Evolutionary conservation across 2,113 vertebrate species (phyloP).

Genomic region (Ageneiosus marmoratus): DNA sequence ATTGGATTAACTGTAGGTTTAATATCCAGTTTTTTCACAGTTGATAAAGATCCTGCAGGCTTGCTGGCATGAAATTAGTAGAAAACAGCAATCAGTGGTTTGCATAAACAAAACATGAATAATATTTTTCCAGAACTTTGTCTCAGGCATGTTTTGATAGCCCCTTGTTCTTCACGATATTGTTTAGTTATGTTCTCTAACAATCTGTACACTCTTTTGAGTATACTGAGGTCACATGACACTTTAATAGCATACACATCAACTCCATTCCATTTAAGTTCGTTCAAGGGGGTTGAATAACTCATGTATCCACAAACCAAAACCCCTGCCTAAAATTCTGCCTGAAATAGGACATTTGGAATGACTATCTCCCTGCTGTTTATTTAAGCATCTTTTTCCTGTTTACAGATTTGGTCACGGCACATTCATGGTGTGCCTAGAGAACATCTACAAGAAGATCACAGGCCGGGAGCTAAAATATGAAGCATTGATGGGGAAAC

Average conservation of each 20-base stretch:
- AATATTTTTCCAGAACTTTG: neutral
- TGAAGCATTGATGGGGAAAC: constrained; percentile 82
- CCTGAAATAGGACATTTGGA: neutral
- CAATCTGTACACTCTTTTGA: neutral
- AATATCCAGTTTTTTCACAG: neutral
- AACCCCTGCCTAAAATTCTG: neutral
- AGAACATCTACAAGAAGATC: constrained; percentile 87
- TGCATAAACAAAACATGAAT: neutral
- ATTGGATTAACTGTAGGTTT: neutral
- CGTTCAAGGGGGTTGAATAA: neutral
- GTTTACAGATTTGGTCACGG: constrained; percentile 82
- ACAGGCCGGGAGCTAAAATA: constrained; percentile 84
- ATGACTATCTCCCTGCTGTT: neutral
- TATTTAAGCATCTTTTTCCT: neutral
- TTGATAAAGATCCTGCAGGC: neutral
- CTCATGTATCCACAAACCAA: neutral
- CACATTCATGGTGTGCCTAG: constrained; percentile 86
- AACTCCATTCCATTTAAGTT: neutral
- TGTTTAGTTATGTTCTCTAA: neutral
- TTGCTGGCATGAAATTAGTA: neutral
- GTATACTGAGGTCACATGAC: neutral
- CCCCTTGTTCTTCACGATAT: neutral
- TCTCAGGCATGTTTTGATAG: neutral
- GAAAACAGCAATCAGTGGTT: neutral
- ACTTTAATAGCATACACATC: neutral